These are phyloP conservation scores for Schizaphis graminum DNA, from an alignment of 2,888 invertebrate species.

Conservation along the genomic window DNA sequence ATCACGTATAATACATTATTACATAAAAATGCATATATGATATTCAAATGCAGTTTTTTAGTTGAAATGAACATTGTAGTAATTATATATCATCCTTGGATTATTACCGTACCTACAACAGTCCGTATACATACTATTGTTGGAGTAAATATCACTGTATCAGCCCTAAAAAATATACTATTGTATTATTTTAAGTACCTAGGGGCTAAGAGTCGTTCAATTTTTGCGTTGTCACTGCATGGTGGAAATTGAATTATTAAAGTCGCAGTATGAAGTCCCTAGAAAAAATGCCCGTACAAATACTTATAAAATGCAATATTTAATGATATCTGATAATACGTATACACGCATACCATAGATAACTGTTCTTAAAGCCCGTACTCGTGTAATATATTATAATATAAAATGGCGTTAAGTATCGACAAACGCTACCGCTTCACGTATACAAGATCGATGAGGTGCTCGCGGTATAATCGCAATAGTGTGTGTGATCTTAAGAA, in stretches of 20 bases:
- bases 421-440: neutral
- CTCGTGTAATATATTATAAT: neutral
- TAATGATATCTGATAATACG: neutral
- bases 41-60: too few relatives aligned
- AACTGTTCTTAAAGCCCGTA: neutral
- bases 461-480: neutral
- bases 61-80: too few relatives aligned
- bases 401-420: neutral
- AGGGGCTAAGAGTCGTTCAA: neutral
- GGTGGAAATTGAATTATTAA: too few relatives aligned
- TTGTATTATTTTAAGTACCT: too few relatives aligned
- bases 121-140: too few relatives aligned
- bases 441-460: neutral
- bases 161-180: too few relatives aligned
- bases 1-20: too few relatives aligned
- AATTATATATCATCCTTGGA: too few relatives aligned
- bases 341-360: neutral
- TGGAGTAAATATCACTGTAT: too few relatives aligned
- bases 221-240: neutral
- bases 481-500: neutral
- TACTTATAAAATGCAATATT: neutral
- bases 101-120: too few relatives aligned
- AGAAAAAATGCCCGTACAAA: neutral
- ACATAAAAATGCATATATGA: too few relatives aligned
- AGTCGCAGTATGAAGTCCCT: neutral